Base-by-base conservation (phyloP, 1,140 invertebrate genomes). In the Atopsyche davidsoni region DNA sequence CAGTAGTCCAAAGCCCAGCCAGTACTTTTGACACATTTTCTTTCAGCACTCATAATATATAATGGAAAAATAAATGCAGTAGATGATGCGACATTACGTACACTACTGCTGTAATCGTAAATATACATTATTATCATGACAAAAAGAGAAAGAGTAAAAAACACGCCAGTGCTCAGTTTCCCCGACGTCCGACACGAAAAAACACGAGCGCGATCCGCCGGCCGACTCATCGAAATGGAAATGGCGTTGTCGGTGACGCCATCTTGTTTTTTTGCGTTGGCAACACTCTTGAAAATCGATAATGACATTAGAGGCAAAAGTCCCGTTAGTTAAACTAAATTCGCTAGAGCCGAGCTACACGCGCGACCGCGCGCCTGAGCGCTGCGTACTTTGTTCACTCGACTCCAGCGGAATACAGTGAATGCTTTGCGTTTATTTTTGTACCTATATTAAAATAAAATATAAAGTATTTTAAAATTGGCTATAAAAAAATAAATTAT, bases 301-400 rank as follows among this genome's bases (percentile, higher is more conserved):
- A 52, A 43, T 43, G 43, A 52, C 51, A 43, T 25, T 35, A 19
- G 6, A 10, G 25, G 21, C 43, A 10, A 10, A 10, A 13, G 23
- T 52, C 19, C 51, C 43, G 51, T 52, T 52, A 52, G 18, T 22
- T 46, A 52, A 52, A 41, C 51, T 52, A 40, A 52, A 52, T 52
- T 39, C 51, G 28, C 39, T 10, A 14, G 9, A 3, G n/a, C n/a
- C n/a, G n/a, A n/a, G n/a, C n/a, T n/a, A n/a, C n/a, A n/a, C n/a
- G n/a, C n/a, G n/a, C n/a, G n/a, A n/a, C n/a, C n/a, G n/a, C n/a
- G n/a, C n/a, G n/a, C n/a, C n/a, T n/a, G n/a, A n/a, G n/a, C n/a
- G n/a, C n/a, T n/a, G n/a, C n/a, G n/a, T n/a, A n/a, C n/a, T n/a
- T n/a, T n/a, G n/a, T n/a, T n/a, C n/a, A n/a, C n/a, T n/a, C n/a